Conservation (phyloP, 2,888 invertebrate genomes). For the Acronicta psi region DNA sequence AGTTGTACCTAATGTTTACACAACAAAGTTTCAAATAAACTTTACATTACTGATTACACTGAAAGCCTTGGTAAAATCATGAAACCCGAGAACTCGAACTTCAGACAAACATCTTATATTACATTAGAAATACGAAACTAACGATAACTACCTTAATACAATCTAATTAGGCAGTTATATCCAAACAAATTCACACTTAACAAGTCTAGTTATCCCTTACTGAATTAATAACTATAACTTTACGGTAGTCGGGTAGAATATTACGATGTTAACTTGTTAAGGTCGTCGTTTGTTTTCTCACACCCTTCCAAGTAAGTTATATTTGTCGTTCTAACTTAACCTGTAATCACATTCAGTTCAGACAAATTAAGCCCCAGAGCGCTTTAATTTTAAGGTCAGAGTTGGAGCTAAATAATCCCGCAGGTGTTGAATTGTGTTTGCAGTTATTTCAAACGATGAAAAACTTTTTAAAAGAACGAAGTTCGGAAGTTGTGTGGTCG, state of each 20-base stretch:
- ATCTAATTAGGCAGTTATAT: constrained; percentile 34
- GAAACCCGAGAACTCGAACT: constrained; percentile 17
- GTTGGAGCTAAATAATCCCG: constrained; percentile 68
- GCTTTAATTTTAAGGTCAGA: constrained; percentile 67
- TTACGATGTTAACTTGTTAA: constrained; percentile 60
- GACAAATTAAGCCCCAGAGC: constrained; percentile 69
- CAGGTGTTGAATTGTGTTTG: constrained; percentile 73
- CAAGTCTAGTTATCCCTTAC: constrained; percentile 45
- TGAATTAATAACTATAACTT: constrained; percentile 45
- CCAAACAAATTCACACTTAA: constrained; percentile 42
- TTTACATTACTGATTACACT: constrained; percentile 35
- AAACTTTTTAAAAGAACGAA: constrained; percentile 66
- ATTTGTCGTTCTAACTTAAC: constrained; percentile 70
- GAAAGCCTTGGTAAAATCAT: constrained; percentile 21
- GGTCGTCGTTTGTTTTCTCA: constrained; percentile 65
- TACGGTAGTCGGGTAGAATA: constrained; percentile 44
- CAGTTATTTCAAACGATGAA: constrained; percentile 68
- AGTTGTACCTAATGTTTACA: constrained; percentile 28
- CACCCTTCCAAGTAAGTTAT: constrained; percentile 54
- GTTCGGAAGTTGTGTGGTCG: constrained; percentile 56
- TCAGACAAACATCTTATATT: constrained; percentile 37
- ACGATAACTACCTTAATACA: constrained; percentile 25
- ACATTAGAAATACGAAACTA: constrained; percentile 45
- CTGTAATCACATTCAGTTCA: constrained; percentile 71
- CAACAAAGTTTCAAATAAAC: constrained; percentile 33